phyloP scores from a whole-genome alignment of 2,113 vertebrate genomes.

The Tyrannus savana region DNA sequence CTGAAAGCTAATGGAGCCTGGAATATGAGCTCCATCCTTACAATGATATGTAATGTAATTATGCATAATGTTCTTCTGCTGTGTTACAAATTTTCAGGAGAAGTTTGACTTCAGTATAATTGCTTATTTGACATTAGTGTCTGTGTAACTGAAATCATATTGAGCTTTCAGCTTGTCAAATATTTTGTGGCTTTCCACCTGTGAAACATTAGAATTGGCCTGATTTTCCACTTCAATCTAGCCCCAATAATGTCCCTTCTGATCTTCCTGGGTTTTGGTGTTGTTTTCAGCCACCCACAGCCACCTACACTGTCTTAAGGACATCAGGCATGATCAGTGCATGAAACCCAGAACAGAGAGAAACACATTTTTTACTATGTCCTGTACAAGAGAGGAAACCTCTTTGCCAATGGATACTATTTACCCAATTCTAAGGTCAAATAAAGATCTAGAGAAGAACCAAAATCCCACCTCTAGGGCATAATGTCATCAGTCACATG shows the following conservation, averaged over 20 bases:
- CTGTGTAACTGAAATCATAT: slow-evolving; percentile 15
- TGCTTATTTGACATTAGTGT: slow-evolving; percentile 58
- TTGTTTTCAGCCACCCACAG: background rate
- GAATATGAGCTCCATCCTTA: slow-evolving; percentile 65
- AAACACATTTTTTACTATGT: background rate
- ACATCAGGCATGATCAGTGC: background rate
- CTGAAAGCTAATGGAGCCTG: slow-evolving; percentile 68
- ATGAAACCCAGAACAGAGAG: background rate
- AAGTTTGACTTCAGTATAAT: slow-evolving; percentile 62
- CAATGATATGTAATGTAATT: slow-evolving; percentile 53
- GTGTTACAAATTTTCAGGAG: slow-evolving; percentile 48
- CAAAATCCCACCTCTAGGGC: background rate
- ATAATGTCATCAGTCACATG: background rate
- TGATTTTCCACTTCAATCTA: background rate
- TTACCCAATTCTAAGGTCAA: background rate
- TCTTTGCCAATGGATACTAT: background rate
- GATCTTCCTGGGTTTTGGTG: background rate
- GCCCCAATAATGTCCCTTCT: background rate
- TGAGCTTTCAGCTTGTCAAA: slow-evolving; percentile 7
- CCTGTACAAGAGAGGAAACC: background rate
- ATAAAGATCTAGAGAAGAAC: background rate
- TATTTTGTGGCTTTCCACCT: slow-evolving; percentile 14
- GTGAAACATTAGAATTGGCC: background rate
- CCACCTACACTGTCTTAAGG: background rate
- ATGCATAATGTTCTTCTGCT: slow-evolving; percentile 51